Base-by-base conservation (phyloP, 2,888 invertebrate genomes). In the Bhutanitis thaidina region DNA sequence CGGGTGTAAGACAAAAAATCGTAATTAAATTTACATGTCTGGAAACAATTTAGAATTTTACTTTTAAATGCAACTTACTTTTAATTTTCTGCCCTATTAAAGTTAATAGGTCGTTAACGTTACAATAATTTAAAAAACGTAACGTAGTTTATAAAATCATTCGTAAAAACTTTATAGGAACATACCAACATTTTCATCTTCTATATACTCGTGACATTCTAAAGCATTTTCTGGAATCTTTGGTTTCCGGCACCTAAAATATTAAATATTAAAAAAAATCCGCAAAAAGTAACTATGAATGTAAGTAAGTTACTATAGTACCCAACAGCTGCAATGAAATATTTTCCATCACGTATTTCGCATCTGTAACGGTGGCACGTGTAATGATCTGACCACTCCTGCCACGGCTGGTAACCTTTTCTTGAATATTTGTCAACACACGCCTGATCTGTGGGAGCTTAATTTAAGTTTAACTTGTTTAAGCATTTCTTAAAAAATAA, bases 351-450 rank as follows among this genome's bases (percentile, higher is more conserved):
- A 7, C 89, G 69, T 32, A 89, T 89, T 56, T 89, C 89, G 54
- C 89, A 89, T 64, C 89, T 66, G 54, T 89, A 89, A 27, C 89
- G 61, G 50, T 89, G 89, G 54, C 89, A 89, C 0, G 89, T 89
- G 54, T 89, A 89, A 53, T 89, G 89, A 53, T 89, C 89, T 0
- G 89, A 89, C 89, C 89, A 89, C 51, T 89, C 89, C 43, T 89
- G 89, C 89, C 89, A 89, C 0, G 89, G 89, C 53, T 89, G 89
- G 52, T 89, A 89, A 1, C 89, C 89, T 67, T 89, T 89, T 54
- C 89, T 78, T n/a, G 89, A 89, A 53, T 89, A 89, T 70, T 89
- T 89, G 48, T 89, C 89, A 1, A 89, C 86, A 52, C 89, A 89
- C 0, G 89, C 89, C 76, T 89, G 89, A 65, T 87, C 89, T 89